Evolutionary conservation across 2,113 vertebrate species (phyloP).

Genomic region (Rattus rattus): DNA sequence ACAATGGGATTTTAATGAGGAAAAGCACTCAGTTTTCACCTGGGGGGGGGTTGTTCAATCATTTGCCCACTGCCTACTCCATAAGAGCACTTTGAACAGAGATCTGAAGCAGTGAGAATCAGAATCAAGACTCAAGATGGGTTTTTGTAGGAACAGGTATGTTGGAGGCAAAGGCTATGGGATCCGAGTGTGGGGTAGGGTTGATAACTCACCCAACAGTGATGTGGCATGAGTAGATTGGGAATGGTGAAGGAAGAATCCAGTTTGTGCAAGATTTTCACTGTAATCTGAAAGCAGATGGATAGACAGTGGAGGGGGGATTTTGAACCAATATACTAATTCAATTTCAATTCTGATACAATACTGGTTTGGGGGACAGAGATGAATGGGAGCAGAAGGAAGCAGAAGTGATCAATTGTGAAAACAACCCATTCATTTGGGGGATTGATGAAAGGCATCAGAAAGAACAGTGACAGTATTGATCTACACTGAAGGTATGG

Average conservation of each 20-base stretch:
- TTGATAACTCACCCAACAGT: not conserved
- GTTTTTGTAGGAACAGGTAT: not conserved
- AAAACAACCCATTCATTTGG: not conserved
- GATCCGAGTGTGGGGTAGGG: not conserved
- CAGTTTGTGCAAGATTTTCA: not conserved
- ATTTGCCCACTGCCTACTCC: not conserved
- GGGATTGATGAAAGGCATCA: not conserved
- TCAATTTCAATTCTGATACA: constrained; percentile 28
- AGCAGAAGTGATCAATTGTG: not conserved
- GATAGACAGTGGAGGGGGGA: not conserved
- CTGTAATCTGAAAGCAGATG: not conserved
- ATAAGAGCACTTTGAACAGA: not conserved
- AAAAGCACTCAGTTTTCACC: not conserved
- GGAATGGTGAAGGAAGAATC: not conserved
- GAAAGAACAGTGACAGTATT: not conserved
- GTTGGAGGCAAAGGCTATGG: not conserved
- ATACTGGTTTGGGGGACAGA: not conserved
- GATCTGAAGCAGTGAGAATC: not conserved
- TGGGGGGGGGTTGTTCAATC: not conserved
- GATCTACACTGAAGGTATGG: not conserved
- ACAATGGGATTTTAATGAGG: not conserved
- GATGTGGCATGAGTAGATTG: too few relatives aligned
- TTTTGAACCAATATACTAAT: not conserved
- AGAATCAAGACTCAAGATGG: not conserved
- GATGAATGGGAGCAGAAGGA: not conserved